A percentile compares a stretch with the other conserved stretches of the same genome.
These are phyloP conservation scores for Boulengeromyrus knoepffleri DNA, from an alignment of 2,113 vertebrate genomes.

Conservation along the genomic window DNA sequence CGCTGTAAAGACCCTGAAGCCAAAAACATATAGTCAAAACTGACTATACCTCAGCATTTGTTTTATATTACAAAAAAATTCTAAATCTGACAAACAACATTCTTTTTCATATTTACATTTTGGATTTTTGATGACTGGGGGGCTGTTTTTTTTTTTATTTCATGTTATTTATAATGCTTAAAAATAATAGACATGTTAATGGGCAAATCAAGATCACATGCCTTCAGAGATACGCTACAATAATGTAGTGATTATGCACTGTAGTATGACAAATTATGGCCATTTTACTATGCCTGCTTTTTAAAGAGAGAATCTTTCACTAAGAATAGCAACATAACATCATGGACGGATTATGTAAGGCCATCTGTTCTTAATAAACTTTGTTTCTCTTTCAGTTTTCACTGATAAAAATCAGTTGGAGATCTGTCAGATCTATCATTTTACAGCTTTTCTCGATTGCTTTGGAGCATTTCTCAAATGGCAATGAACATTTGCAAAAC, in stretches of 20 bases:
- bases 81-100: not conserved
- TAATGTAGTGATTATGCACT: not conserved
- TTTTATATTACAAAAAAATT: not conserved
- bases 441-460: no score
- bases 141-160: not conserved
- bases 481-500: no score
- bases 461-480: no score
- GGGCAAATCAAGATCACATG: not conserved
- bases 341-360: not conserved
- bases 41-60: not conserved
- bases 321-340: not conserved
- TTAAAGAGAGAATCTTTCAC: not conserved
- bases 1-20: not conserved
- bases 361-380: constrained; percentile 15
- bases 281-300: not conserved
- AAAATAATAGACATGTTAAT: not conserved
- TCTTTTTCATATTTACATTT: not conserved
- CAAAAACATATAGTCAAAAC: not conserved
- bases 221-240: not conserved
- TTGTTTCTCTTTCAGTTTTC: constrained; percentile 2
- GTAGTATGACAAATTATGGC: not conserved
- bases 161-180: not conserved
- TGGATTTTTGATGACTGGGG: not conserved
- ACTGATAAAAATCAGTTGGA: constrained; percentile 6
- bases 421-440: not conserved